phyloP scores from a whole-genome alignment of 2,797 vertebrate genomes.

The Myotis vivesi region DNA sequence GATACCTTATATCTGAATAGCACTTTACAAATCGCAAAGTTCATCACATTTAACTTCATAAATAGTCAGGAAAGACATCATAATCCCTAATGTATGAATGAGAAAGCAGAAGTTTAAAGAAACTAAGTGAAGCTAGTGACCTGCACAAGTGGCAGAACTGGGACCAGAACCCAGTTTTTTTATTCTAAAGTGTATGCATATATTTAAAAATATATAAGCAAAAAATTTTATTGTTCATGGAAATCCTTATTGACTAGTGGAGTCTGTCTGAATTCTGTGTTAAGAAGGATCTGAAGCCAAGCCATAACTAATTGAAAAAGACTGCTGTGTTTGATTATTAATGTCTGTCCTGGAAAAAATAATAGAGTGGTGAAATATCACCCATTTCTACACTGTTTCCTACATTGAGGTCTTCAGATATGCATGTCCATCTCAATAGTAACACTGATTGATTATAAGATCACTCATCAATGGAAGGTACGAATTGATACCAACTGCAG shows the following conservation, averaged over 20 bases:
- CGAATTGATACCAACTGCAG: background rate
- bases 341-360: background rate
- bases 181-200: conserved; percentile 4
- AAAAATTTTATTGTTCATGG: background rate
- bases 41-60: background rate
- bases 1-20: background rate
- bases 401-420: background rate
- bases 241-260: background rate
- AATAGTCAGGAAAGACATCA: background rate
- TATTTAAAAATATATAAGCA: background rate
- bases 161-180: conserved; percentile 13
- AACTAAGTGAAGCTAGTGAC: background rate
- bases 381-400: background rate
- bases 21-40: background rate
- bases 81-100: background rate
- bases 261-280: background rate
- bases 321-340: background rate
- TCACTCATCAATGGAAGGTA: background rate
- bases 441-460: background rate
- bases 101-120: background rate
- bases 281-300: background rate
- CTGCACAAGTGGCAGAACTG: background rate
- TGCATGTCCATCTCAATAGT: background rate
- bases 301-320: background rate
- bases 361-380: background rate